Conservation (phyloP, 2,797 vertebrate species). For the Somateria mollissima region DNA sequence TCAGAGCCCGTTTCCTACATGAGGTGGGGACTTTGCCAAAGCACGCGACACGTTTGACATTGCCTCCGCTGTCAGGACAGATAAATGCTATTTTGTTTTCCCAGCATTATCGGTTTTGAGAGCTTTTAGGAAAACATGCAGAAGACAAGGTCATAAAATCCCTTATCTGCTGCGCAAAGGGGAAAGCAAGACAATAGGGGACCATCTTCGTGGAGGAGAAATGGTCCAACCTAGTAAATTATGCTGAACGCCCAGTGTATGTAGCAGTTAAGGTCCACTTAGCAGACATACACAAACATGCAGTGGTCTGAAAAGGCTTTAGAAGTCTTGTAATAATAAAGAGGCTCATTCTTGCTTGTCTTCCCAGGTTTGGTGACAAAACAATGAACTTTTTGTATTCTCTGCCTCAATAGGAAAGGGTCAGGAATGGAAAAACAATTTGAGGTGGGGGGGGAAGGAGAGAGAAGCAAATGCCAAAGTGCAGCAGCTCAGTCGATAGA, state of each 20-base stretch:
- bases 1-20: constrained; percentile 33
- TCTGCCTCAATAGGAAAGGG: constrained; percentile 51
- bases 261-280: constrained; percentile 68
- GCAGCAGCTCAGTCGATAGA: constrained; percentile 22
- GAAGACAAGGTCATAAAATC: constrained; percentile 39
- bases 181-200: constrained; percentile 31
- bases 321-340: constrained; percentile 71
- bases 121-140: constrained; percentile 14
- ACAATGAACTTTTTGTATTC: constrained; percentile 75
- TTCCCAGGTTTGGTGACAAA: constrained; percentile 70
- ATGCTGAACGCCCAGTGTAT: constrained; percentile 42
- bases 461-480: constrained; percentile 52
- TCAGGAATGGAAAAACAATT: constrained; percentile 62
- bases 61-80: not conserved
- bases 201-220: constrained; percentile 21
- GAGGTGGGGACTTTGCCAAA: constrained; percentile 44
- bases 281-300: constrained; percentile 63
- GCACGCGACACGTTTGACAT: constrained; percentile 43
- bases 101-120: not conserved
- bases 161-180: not conserved
- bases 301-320: constrained; percentile 57
- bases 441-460: not conserved
- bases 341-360: constrained; percentile 70
- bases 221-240: constrained; percentile 49
- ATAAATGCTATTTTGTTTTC: constrained; percentile 53